Percentiles rank a stretch among this genome's conserved stretches.
phyloP scores from a whole-genome alignment of 2,797 vertebrate species.

The Halcyon badia region DNA sequence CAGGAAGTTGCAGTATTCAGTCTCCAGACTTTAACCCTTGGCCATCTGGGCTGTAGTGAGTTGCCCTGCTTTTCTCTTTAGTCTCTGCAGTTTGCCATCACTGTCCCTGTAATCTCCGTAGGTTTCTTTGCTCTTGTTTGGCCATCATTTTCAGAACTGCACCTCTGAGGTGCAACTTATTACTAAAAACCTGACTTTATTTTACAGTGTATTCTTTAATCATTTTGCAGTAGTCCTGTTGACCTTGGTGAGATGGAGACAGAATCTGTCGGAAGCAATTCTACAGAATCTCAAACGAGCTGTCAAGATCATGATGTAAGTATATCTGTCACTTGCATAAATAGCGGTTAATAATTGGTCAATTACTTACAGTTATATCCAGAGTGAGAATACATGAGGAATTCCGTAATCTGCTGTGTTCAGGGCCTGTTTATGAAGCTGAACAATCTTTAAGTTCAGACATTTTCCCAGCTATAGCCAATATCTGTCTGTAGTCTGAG shows the following conservation, averaged over 20 bases:
- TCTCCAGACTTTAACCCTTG: background rate
- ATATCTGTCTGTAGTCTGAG: background rate
- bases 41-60: background rate
- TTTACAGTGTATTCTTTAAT: background rate
- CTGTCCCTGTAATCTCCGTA: background rate
- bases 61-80: background rate
- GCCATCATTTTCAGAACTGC: background rate
- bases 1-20: background rate
- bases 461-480: background rate
- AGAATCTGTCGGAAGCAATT: slow-evolving; percentile 83
- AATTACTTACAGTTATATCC: background rate
- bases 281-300: slow-evolving; percentile 74
- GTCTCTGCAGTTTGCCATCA: background rate
- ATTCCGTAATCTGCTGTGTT: background rate
- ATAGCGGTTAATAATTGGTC: background rate
- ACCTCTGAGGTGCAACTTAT: background rate
- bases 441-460: background rate
- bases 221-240: slow-evolving; percentile 83
- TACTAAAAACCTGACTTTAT: background rate
- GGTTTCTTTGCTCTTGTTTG: background rate
- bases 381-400: background rate
- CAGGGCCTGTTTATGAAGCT: background rate
- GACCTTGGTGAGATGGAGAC: slow-evolving; percentile 92
- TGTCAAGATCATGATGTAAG: slow-evolving; percentile 79
- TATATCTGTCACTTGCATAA: background rate